Evolutionary conservation across 2,797 vertebrate genomes (phyloP).

Genomic region (Decapterus maruadsi): DNA sequence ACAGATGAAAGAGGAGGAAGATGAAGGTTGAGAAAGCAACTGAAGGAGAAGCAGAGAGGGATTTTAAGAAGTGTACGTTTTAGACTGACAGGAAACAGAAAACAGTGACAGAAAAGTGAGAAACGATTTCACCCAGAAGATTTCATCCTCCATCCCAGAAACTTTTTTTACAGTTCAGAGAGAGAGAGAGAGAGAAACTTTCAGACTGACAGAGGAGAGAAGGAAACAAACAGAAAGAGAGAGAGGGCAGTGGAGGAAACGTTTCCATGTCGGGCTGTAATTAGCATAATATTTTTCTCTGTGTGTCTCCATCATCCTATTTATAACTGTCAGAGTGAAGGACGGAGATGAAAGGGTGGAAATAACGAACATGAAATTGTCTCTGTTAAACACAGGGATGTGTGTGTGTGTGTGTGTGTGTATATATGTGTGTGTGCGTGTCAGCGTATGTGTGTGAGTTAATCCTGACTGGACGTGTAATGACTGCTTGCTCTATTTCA

Average conservation of each 20-base stretch:
- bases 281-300: conserved; percentile 65
- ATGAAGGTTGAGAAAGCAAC: conserved; percentile 10
- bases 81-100: conserved; percentile 37
- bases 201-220: conserved; percentile 28
- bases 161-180: background rate
- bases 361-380: conserved; percentile 60
- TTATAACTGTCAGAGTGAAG: conserved; percentile 65
- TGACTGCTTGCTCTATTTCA: conserved; percentile 55
- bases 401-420: background rate
- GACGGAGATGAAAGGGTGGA: conserved; percentile 60
- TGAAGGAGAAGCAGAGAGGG: background rate
- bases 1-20: conserved; percentile 23
- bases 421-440: background rate
- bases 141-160: conserved; percentile 43
- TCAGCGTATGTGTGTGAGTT: conserved; percentile 23
- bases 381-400: conserved; percentile 50
- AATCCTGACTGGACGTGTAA: conserved; percentile 55
- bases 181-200: conserved; percentile 25
- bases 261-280: conserved; percentile 49
- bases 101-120: conserved; percentile 22
- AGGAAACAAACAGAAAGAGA: conserved; percentile 19
- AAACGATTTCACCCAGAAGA: conserved; percentile 19
- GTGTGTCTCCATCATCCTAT: conserved; percentile 63
- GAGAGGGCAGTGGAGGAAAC: conserved; percentile 18
- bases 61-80: conserved; percentile 7